Evolutionary conservation across 2,113 vertebrate species (phyloP), one percentile per base, ranked within the genome.

Genomic region (Mobula birostris): DNA sequence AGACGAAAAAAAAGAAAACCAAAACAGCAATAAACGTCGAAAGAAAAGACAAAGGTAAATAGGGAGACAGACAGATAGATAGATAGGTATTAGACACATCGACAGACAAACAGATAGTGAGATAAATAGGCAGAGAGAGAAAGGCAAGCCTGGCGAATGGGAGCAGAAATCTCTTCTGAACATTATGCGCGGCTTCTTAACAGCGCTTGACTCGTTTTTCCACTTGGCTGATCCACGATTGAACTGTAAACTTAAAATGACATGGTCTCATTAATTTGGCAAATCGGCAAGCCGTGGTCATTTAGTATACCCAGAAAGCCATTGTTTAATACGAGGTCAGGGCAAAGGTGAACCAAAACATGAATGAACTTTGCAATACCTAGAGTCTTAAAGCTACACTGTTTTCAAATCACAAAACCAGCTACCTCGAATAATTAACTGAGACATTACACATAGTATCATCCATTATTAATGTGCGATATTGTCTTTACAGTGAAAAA

Each of bases 261-360:
- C 97, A 96, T 97, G 97, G 97, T 96, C 97, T 98, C 97, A 97
- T 98, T 98, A 97, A 97, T 97, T 97, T 97, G 97, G 97, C 97
- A 97, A 97, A 95, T 96, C 95, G 96, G 96, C 96, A 97, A 97
- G 96, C 97, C 96, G 96, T 97, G 96, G 97, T 96, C 96, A 96
- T 95, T 97, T 97, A 95, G 96, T 96, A 96, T 97, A 97, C 95
- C 97, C 97, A 95, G 96, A 97, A 97, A 96, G 95, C 97, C 96
- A 97, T 97, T 97, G 97, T 97, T 96, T 95, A 96, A 96, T 95
- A 95, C 95, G 88, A 96, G 97, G 97, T 97, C 97, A 96, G 97
- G 97, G 97, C 97, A 97, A 96, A 97, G 97, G 97, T 96, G 97
- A 97, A 95, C 95, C 96, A 96, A 97, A 97, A 97, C 96, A 96